Evolutionary conservation across 2,888 invertebrate genomes (phyloP), one percentile per base, ranked within the genome.

Genomic region (Cephalotes varians): DNA sequence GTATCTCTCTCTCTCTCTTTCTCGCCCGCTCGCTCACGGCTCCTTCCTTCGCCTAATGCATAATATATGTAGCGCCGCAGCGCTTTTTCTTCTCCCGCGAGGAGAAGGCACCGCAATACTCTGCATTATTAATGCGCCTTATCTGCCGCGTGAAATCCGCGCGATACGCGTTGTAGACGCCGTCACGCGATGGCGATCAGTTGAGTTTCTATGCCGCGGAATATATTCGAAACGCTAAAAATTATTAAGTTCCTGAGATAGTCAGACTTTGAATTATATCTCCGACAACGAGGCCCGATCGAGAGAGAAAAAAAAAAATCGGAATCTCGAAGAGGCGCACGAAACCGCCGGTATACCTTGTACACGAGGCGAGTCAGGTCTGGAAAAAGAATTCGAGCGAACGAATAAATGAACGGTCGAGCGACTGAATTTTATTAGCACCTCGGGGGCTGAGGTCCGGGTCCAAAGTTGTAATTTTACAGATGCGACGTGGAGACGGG

Each of bases 21-120:
- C 5, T 25, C 4, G 10, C 54, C 10, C n/a, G 7, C 21, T 73
- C 44, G 12, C 54, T 15, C 56, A 4, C 7, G 21, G 10, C 3
- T 56, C 2, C 76, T 69, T 69, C 69, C 28, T 44, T 77, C 51
- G 12, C 60, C 60, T 77, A 51, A 82, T 82, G 82, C 76, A 77
- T 82, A 69, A 77, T 77, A 67, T 82, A 77, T 69, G 76, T 77
- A 81, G 34, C 51, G 77, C 77, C 51, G 60, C 65, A 47, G 49
- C 47, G 69, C 67, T 82, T 81, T 76, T 81, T 81, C 81, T 76
- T 58, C 65, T 31, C 9, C 47, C 62, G 67, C 49, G n/a, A 64
- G n/a, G 56, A 54, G 60, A 60, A 82, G 69, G 49, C 60, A 56
- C 47, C 44, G 49, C 67, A 67, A 67, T 34, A 44, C 51, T 25